Evolutionary conservation across 2,888 invertebrate species (phyloP).

Genomic region (Epistrophella euchroma): DNA sequence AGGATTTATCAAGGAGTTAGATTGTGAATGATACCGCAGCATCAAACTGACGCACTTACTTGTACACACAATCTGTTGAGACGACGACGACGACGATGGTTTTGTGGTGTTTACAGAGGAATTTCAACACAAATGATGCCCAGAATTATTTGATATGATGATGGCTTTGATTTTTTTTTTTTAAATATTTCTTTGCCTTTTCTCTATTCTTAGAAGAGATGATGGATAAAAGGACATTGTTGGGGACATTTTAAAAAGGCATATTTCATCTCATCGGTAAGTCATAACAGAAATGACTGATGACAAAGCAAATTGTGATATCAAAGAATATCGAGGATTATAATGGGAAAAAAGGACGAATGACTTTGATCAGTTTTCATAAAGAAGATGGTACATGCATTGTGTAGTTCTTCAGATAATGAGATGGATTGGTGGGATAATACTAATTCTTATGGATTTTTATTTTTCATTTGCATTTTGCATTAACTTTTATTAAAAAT

Average conservation of each 20-base stretch:
- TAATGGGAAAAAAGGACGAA: slow-evolving; percentile 53
- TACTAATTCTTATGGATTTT: neutral
- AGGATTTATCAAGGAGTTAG: slow-evolving; percentile 64
- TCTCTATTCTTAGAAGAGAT: neutral
- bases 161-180: slow-evolving; percentile 42
- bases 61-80: slow-evolving; percentile 3
- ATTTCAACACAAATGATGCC: slow-evolving; percentile 59
- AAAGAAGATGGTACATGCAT: slow-evolving; percentile 1
- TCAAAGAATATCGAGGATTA: slow-evolving; percentile 71
- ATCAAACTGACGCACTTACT: slow-evolving; percentile 29
- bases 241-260: slow-evolving; percentile 49
- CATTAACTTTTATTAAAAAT: neutral
- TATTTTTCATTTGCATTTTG: slow-evolving; percentile 2
- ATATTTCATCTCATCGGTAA: slow-evolving; percentile 67
- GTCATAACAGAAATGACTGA: slow-evolving; percentile 59
- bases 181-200: neutral
- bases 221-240: slow-evolving; percentile 60
- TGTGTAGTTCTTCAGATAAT: slow-evolving; percentile 37
- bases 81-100: too few relatives aligned
- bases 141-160: slow-evolving; percentile 59
- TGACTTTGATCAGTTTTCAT: slow-evolving; percentile 65
- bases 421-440: slow-evolving; percentile 51
- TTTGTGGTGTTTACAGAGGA: slow-evolving; percentile 47
- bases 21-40: slow-evolving; percentile 63
- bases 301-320: slow-evolving; percentile 72